Evolutionary conservation across 2,797 vertebrate species (phyloP).

Genomic region (Myoxocephalus aenaeus): DNA sequence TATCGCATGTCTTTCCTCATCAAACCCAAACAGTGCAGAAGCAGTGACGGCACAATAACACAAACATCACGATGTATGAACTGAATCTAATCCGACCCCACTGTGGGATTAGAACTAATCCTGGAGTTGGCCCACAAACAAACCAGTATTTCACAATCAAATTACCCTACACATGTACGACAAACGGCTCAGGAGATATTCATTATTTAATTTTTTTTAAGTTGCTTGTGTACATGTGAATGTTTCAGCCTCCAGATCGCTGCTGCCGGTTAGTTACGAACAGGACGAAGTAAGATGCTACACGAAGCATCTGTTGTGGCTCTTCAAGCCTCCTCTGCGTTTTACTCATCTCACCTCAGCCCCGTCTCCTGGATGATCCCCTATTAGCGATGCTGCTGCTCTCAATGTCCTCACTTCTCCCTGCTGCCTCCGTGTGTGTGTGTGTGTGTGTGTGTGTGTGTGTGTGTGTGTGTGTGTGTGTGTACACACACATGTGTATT

Average conservation of each 20-base stretch:
- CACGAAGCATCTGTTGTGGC: slow-evolving; percentile 50
- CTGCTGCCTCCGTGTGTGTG: slow-evolving; percentile 32
- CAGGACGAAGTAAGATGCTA: slow-evolving; percentile 1
- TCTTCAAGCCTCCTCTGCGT: slow-evolving; percentile 20
- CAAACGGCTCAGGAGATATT: background rate
- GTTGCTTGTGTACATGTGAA: slow-evolving; percentile 9
- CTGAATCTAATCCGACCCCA: slow-evolving; percentile 35
- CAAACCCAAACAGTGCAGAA: background rate
- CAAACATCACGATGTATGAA: slow-evolving; percentile 14
- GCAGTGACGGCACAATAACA: background rate
- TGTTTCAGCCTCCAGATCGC: slow-evolving; percentile 6
- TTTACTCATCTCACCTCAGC: slow-evolving; percentile 44
- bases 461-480: slow-evolving; percentile 3
- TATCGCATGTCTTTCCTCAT: background rate
- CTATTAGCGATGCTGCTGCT: slow-evolving; percentile 21
- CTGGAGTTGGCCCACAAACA: slow-evolving; percentile 13
- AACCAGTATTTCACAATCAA: slow-evolving; percentile 25
- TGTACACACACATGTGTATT: slow-evolving; percentile 22
- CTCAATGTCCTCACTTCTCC: slow-evolving; percentile 20
- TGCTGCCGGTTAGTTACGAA: slow-evolving; percentile 6
- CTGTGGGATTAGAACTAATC: slow-evolving; percentile 43
- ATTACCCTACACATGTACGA: slow-evolving; percentile 22
- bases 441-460: background rate
- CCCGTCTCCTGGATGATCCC: slow-evolving; percentile 29
- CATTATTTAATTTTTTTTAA: background rate